phyloP scores from a whole-genome alignment of 2,888 invertebrate genomes.

The Dynastes hyllus region DNA sequence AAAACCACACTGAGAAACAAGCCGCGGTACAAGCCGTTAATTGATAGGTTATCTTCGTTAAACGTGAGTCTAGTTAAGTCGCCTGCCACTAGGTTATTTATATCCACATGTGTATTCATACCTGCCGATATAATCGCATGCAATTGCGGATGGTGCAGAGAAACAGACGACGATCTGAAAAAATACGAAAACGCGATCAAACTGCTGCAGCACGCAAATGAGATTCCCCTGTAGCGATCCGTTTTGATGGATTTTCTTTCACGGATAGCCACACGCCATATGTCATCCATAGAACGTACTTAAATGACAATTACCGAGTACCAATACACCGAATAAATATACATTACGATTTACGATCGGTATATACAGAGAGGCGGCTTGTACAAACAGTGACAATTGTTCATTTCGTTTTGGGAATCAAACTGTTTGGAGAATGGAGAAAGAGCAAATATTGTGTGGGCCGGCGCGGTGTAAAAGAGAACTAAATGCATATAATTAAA shows the following conservation, averaged over 20 bases:
- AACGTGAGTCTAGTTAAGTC: conserved; percentile 41
- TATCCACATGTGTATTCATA: conserved; percentile 26
- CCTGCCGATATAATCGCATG: conserved; percentile 28
- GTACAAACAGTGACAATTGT: conserved; percentile 34
- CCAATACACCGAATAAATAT: conserved; percentile 20
- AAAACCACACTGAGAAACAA: conserved; percentile 42
- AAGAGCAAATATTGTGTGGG: conserved; percentile 30
- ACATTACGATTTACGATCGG: conserved; percentile 28
- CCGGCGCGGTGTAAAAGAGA: conserved; percentile 37
- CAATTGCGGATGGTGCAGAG: conserved; percentile 8
- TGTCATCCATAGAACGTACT: conserved; percentile 28
- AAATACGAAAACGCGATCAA: not conserved
- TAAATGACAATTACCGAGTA: conserved; percentile 39
- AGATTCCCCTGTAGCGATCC: conserved; percentile 8
- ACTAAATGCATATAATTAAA: conserved; percentile 48
- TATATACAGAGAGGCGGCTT: conserved; percentile 15
- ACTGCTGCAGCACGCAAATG: conserved; percentile 12
- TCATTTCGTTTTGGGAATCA: conserved; percentile 39
- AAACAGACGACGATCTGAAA: not conserved
- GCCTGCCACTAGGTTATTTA: conserved; percentile 36
- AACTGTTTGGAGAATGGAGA: conserved; percentile 38
- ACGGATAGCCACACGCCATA: conserved; percentile 15
- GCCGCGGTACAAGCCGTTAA: conserved; percentile 37
- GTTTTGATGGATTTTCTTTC: conserved; percentile 25
- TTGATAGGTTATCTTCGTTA: conserved; percentile 47